A percentile compares a stretch with the other conserved stretches of the same genome.
Conservation (phyloP, 2,888 invertebrate species). For the Dexiosoma caninum region DNA sequence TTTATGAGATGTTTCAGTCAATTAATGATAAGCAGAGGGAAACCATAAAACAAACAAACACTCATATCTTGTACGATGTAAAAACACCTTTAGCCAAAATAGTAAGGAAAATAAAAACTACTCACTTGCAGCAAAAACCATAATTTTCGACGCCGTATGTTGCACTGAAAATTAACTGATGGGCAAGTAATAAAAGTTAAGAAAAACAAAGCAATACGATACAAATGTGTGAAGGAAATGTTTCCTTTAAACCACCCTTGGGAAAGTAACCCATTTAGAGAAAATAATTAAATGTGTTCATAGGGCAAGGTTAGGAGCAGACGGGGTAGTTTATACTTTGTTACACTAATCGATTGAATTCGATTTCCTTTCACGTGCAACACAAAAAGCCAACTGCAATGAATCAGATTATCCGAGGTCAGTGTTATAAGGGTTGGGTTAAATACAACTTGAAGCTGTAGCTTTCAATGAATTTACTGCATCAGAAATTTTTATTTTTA, state of each 20-base stretch:
- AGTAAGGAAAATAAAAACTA: background rate
- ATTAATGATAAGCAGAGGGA: slow-evolving; percentile 53
- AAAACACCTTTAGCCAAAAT: slow-evolving; percentile 47
- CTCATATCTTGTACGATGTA: background rate
- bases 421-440: slow-evolving; percentile 23
- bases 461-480: slow-evolving; percentile 16
- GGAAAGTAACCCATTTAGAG: slow-evolving; percentile 9
- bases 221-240: background rate
- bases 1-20: slow-evolving; percentile 62
- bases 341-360: slow-evolving; percentile 38
- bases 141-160: slow-evolving; percentile 34
- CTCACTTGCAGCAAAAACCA: background rate
- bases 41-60: slow-evolving; percentile 5
- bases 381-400: background rate
- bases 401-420: slow-evolving; percentile 43
- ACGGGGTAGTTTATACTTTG: slow-evolving; percentile 1
- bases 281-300: background rate
- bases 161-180: background rate
- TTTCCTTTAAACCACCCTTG: slow-evolving; percentile 35
- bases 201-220: background rate
- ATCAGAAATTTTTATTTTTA: background rate
- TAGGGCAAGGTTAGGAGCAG: background rate
- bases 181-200: background rate
- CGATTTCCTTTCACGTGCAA: background rate
- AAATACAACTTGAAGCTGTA: slow-evolving; percentile 19